A percentile compares a stretch with the other conserved stretches of the same genome.
phyloP scores from a whole-genome alignment of 2,113 vertebrate species.

The Ailuropoda melanoleuca region DNA sequence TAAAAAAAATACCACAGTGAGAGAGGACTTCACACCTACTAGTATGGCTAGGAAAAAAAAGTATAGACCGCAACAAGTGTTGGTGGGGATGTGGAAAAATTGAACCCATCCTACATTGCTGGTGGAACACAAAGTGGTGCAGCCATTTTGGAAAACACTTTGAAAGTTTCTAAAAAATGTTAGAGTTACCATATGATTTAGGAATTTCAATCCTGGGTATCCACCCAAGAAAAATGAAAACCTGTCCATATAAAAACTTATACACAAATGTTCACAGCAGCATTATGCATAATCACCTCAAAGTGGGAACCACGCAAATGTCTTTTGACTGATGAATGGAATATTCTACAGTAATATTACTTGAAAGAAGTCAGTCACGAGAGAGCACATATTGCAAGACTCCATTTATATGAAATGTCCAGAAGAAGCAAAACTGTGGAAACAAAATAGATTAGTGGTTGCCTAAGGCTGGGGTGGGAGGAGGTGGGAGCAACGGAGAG shows the following conservation, averaged over 20 bases:
- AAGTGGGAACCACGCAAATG: not conserved
- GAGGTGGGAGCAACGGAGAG: not conserved
- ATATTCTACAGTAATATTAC: constrained; percentile 33
- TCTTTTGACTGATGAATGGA: not conserved
- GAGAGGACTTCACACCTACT: not conserved
- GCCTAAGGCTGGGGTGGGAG: not conserved
- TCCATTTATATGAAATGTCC: constrained; percentile 12
- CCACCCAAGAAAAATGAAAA: not conserved
- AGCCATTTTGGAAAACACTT: constrained; percentile 18
- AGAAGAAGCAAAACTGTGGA: not conserved
- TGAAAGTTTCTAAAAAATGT: not conserved
- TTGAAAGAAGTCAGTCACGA: not conserved
- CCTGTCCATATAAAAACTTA: not conserved
- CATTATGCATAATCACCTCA: not conserved
- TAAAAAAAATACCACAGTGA: not conserved
- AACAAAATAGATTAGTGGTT: not conserved
- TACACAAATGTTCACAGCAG: not conserved
- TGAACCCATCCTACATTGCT: not conserved
- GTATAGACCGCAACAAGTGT: not conserved
- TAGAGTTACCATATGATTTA: not conserved
- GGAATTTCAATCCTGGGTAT: not conserved
- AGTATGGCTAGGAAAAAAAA: not conserved
- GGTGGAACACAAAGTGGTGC: not conserved
- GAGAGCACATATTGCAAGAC: not conserved
- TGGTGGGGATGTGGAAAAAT: not conserved